A percentile compares a stretch with the other conserved stretches of the same genome.
phyloP scores from a whole-genome alignment of 2,113 vertebrate genomes.

The Hippopotamus amphibius region DNA sequence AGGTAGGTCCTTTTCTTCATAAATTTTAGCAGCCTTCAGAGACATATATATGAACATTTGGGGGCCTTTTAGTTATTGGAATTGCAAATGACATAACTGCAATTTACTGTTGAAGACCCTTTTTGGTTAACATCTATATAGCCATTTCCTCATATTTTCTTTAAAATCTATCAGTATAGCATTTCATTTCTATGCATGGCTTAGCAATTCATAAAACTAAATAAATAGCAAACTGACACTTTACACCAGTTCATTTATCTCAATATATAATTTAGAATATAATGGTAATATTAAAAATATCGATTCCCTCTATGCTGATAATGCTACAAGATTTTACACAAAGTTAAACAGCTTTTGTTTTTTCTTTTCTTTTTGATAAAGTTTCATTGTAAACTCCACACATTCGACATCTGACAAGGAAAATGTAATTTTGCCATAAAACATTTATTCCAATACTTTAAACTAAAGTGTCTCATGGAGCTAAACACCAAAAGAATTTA shows the following conservation, averaged over 20 bases:
- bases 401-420: constrained; percentile 84
- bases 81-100: constrained; percentile 69
- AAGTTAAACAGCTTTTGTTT: constrained; percentile 82
- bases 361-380: constrained; percentile 66
- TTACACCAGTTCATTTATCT: constrained; percentile 84
- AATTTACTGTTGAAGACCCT: constrained; percentile 70
- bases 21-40: constrained; percentile 81
- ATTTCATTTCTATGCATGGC: constrained; percentile 85
- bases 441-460: constrained; percentile 85
- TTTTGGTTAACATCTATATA: constrained; percentile 79
- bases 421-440: constrained; percentile 81
- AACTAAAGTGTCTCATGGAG: constrained; percentile 85
- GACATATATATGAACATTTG: constrained; percentile 55
- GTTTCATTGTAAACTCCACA: constrained; percentile 83
- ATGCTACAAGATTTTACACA: constrained; percentile 85
- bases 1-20: constrained; percentile 23
- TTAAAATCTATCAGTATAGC: constrained; percentile 75
- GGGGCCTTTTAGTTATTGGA: constrained; percentile 73
- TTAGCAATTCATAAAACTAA: constrained; percentile 86
- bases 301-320: constrained; percentile 83
- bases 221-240: constrained; percentile 84
- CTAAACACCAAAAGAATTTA: constrained; percentile 85
- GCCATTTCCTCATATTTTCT: constrained; percentile 80
- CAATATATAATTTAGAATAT: constrained; percentile 86
- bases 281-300: constrained; percentile 86